Evolutionary conservation across 2,113 vertebrate genomes (phyloP).

Genomic region (Cyprinodon variegatus): DNA sequence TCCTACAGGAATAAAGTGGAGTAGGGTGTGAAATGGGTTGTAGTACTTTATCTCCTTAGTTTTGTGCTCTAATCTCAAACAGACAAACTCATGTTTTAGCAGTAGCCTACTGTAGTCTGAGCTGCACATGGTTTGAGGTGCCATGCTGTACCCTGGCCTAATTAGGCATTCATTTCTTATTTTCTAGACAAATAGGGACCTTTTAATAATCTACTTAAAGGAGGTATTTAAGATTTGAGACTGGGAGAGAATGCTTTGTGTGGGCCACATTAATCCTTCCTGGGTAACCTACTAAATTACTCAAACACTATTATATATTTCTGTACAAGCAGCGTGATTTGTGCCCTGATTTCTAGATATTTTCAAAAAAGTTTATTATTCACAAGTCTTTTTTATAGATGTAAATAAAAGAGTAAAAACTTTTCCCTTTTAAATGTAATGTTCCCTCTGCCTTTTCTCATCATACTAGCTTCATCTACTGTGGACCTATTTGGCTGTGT

Average conservation of each 20-base stretch:
- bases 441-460: too few species aligned
- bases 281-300: constrained; percentile 1
- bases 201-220: constrained; percentile 51
- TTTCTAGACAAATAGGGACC: constrained; percentile 37
- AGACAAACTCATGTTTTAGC: not conserved
- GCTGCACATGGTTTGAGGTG: constrained; percentile 30
- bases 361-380: not conserved
- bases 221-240: constrained; percentile 57
- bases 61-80: not conserved
- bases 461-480: too few species aligned
- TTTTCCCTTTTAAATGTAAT: too few species aligned
- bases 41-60: not conserved
- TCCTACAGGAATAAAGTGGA: not conserved
- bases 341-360: not conserved
- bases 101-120: constrained; percentile 7
- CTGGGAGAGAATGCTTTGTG: constrained; percentile 33
- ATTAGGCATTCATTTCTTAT: constrained; percentile 26
- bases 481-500: too few species aligned
- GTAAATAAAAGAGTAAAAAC: not conserved
- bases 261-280: constrained; percentile 48
- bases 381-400: not conserved
- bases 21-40: not conserved
- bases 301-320: constrained; percentile 20
- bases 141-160: constrained; percentile 35
- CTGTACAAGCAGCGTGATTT: not conserved